phyloP scores from a whole-genome alignment of 2,888 invertebrate genomes.

The Penaeus monodon region DNA sequence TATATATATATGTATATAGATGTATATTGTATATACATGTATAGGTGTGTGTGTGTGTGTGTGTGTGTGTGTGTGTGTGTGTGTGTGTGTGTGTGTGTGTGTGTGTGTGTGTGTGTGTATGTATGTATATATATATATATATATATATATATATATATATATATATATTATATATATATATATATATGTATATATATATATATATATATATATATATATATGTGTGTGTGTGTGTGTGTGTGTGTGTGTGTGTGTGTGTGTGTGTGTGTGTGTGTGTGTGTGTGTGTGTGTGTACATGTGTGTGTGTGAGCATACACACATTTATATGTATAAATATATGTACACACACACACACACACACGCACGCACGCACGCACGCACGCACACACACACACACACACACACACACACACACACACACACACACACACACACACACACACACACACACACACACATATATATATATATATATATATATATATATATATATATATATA shows the following conservation, averaged over 20 bases:
- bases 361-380: not conserved
- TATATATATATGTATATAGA: too few relatives aligned
- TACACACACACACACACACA: not conserved
- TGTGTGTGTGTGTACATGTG: not conserved
- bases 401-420: not conserved
- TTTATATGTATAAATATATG: slow-evolving; percentile 1
- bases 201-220: not conserved
- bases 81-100: too few relatives aligned
- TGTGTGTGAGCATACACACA: not conserved
- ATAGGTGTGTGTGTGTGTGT: too few relatives aligned
- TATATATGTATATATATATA: too few relatives aligned
- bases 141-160: not conserved
- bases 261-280: not conserved
- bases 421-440: not conserved
- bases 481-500: not conserved
- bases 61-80: too few relatives aligned
- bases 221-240: too few relatives aligned
- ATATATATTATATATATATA: too few relatives aligned
- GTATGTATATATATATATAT: too few relatives aligned
- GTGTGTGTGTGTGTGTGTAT: too few relatives aligned
- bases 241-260: too few relatives aligned
- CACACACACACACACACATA: not conserved
- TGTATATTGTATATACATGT: too few relatives aligned
- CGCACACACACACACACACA: not conserved
- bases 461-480: not conserved